Evolutionary conservation across 2,888 invertebrate species (phyloP), one percentile per base, ranked within the genome.

Genomic region (Cataglyphis albicans): DNA sequence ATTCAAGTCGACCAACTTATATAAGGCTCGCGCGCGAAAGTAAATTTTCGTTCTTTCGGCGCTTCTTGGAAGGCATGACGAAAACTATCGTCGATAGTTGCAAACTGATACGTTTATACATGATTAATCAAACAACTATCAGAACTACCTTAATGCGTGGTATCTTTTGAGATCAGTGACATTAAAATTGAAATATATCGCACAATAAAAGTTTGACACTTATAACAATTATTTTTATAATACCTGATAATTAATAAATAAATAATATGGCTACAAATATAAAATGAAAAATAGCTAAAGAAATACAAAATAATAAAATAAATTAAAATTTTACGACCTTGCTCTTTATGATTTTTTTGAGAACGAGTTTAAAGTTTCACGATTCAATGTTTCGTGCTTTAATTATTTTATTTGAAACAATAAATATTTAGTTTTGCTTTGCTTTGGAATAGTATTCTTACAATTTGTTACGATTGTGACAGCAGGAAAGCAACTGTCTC

Each of bases 1-100:
- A 65, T 81, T 81, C 74, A 75, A 65, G 76, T 75, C 48, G 32
- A 32, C 41, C 21, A 44, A 38, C 61, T 32, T 44, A 15, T 32
- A n/a, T 59, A 48, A 65, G 18, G 6, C 18, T 32, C 18, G 12
- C 7, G 52, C 38, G 15, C 10, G 21, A 44, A 78, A 41, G n/a
- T 57, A 57, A 78, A 68, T 68, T 68, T 67, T 64, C 52, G 6
- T 41, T 29, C 32, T 52, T 59, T 32, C n/a, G 41, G 25, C n/a
- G 12, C 12, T 59, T 59, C 57, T 12, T 32, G 25, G 18, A 57
- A 3, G 10, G 10, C 7, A 29, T 32, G 32, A 70, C 57, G 1
- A 72, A 80, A 80, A 65, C 7, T 38, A n/a, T 9, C n/a, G 1
- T 32, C 25, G 29, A 18, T 78, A 70, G 15, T 3, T n/a, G 21